Evolutionary conservation across 1,140 invertebrate genomes (phyloP).

Genomic region (Branchinecta lindahli): DNA sequence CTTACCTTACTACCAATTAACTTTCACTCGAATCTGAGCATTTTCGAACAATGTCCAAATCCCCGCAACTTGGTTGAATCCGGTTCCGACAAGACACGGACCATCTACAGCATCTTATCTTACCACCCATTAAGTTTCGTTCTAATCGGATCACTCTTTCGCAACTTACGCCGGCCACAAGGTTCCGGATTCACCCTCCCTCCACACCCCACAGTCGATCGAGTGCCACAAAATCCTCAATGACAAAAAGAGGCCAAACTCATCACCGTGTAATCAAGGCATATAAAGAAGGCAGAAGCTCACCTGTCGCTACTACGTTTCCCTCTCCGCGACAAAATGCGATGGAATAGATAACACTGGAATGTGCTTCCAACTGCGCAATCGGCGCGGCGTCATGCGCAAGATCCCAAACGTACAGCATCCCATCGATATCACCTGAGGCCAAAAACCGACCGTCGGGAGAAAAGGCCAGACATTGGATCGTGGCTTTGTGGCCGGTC

Average conservation of each 20-base stretch:
- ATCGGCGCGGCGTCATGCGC: slow-evolving; percentile 57
- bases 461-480: slow-evolving; percentile 53
- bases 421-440: slow-evolving; percentile 63
- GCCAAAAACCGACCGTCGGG: slow-evolving; percentile 78
- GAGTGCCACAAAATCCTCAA: too few relatives aligned
- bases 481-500: slow-evolving; percentile 77
- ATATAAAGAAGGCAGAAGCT: slow-evolving; percentile 10
- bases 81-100: too few relatives aligned
- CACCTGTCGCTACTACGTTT: slow-evolving; percentile 63
- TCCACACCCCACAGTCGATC: too few relatives aligned
- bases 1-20: too few relatives aligned
- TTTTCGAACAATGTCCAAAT: too few relatives aligned
- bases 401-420: slow-evolving; percentile 79
- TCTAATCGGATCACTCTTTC: too few relatives aligned
- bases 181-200: too few relatives aligned
- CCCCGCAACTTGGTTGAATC: too few relatives aligned
- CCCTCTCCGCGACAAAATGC: slow-evolving; percentile 75
- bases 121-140: too few relatives aligned
- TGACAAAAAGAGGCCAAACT: too few relatives aligned
- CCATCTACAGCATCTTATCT: too few relatives aligned
- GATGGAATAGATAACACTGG: slow-evolving; percentile 58
- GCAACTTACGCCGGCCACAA: background rate
- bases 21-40: too few relatives aligned
- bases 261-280: background rate
- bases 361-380: slow-evolving; percentile 65